These are phyloP conservation scores for Parotocinclus haroldoi DNA, from an alignment of 2,797 vertebrate genomes.

Conservation along the genomic window DNA sequence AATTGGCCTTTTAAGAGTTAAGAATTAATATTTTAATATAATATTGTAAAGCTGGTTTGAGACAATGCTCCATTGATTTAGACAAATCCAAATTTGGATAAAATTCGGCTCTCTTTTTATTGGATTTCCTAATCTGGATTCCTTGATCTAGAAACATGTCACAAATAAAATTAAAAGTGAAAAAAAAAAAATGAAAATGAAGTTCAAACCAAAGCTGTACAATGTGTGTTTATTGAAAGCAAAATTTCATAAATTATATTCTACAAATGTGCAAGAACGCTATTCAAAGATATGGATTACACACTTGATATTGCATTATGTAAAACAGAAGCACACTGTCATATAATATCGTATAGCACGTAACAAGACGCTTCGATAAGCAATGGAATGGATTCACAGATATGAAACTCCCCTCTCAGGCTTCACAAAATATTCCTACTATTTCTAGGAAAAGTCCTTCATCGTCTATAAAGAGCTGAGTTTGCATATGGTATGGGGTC, in stretches of 20 bases:
- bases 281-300: slow-evolving; percentile 61
- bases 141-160: no score
- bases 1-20: no score
- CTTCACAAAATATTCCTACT: slow-evolving; percentile 51
- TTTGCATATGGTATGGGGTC: slow-evolving; percentile 14
- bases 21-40: no score
- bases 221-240: slow-evolving; percentile 60
- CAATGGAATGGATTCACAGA: slow-evolving; percentile 63
- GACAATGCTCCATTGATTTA: no score
- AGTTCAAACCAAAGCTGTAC: slow-evolving; percentile 2
- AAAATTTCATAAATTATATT: slow-evolving; percentile 75
- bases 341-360: slow-evolving; percentile 32
- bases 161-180: no score
- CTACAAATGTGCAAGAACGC: slow-evolving; percentile 60
- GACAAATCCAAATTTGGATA: no score
- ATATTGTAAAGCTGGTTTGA: no score
- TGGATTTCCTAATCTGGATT: no score
- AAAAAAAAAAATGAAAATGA: no score
- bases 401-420: slow-evolving; percentile 48
- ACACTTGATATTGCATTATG: slow-evolving; percentile 48
- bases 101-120: no score
- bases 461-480: slow-evolving; percentile 42
- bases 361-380: slow-evolving; percentile 61
- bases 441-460: slow-evolving; percentile 50
- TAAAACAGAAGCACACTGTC: slow-evolving; percentile 52